Evolutionary conservation across 2,797 vertebrate species (phyloP).

Genomic region (Myotis pilosus): DNA sequence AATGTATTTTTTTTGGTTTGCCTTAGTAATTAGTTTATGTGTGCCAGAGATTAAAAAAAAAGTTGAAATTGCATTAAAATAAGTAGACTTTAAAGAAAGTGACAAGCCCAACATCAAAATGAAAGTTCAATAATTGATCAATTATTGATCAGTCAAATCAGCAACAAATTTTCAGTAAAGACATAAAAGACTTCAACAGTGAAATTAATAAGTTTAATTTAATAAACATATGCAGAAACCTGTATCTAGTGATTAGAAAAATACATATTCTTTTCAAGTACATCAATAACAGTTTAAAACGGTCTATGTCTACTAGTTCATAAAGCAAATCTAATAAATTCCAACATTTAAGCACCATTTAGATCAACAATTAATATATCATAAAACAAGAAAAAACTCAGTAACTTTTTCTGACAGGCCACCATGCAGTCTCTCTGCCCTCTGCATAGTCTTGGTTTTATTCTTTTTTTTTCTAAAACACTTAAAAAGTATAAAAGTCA

Average conservation of each 20-base stretch:
- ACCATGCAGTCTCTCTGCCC: neutral
- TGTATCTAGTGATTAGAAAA: neutral
- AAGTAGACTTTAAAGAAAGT: neutral
- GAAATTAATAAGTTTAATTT: neutral
- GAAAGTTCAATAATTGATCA: neutral
- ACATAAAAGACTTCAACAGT: neutral
- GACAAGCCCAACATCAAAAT: neutral
- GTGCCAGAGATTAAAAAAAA: neutral
- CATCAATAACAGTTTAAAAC: neutral
- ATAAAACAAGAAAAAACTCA: too few relatives aligned
- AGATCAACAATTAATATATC: too few relatives aligned
- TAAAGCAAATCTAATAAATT: slow-evolving; percentile 33
- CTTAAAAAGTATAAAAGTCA: neutral
- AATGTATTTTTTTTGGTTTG: neutral
- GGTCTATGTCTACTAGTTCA: neutral
- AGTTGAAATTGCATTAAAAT: neutral
- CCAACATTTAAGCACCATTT: neutral
- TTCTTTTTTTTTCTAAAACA: neutral
- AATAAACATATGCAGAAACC: neutral
- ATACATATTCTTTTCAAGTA: neutral
- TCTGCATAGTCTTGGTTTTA: neutral
- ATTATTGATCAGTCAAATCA: neutral
- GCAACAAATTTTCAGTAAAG: neutral
- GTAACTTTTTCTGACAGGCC: too few relatives aligned
- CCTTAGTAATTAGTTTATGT: neutral